Conservation (phyloP, 2,797 vertebrate genomes). For the Phoxinus dragarum region DNA sequence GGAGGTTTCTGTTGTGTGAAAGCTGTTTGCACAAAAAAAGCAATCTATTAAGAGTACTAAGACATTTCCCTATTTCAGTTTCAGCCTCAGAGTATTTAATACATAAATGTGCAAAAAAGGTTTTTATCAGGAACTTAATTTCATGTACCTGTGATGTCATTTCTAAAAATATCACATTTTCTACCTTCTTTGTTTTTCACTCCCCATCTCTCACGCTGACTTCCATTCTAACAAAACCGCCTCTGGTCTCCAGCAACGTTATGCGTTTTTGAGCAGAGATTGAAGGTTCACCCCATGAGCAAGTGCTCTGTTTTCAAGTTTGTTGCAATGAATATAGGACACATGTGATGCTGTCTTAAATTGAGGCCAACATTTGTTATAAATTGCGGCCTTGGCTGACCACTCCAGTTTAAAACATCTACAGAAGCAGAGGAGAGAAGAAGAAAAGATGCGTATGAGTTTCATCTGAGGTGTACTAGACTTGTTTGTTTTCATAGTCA, state of each 20-base stretch:
- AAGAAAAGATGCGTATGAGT: neutral
- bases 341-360: neutral
- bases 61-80: neutral
- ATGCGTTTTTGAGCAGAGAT: constrained; percentile 12
- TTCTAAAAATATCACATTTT: neutral
- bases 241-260: neutral
- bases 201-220: neutral
- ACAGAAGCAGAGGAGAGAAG: neutral
- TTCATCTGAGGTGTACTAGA: neutral
- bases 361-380: neutral
- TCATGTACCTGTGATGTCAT: neutral
- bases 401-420: neutral
- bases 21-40: neutral
- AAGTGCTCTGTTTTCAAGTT: constrained; percentile 9
- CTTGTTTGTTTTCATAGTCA: neutral
- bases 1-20: neutral
- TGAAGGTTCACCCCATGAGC: neutral
- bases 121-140: neutral
- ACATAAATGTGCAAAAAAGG: neutral
- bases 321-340: neutral
- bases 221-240: neutral
- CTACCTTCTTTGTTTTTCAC: neutral
- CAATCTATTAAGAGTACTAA: neutral
- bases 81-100: neutral
- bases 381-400: neutral